These are phyloP conservation scores for Tigriopus californicus DNA, from an alignment of 2,888 invertebrate species.

Conservation along the genomic window DNA sequence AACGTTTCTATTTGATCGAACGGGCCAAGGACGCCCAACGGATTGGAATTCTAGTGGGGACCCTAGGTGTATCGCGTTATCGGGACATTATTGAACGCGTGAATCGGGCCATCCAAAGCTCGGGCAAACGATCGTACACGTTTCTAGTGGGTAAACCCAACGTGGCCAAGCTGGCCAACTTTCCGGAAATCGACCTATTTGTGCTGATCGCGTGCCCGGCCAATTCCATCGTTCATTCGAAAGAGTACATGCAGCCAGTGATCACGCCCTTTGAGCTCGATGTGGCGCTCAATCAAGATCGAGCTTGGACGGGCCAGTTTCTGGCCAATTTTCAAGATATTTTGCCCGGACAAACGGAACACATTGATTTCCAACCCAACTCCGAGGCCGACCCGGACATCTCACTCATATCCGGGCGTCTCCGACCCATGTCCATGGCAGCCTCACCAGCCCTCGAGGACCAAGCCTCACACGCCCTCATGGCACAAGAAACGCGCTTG, in stretches of 20 bases:
- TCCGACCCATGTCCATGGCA: slow-evolving; percentile 31
- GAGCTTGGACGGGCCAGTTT: slow-evolving; percentile 32
- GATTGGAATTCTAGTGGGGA: slow-evolving; percentile 76
- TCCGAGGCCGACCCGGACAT: slow-evolving; percentile 35
- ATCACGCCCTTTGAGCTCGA: slow-evolving; percentile 84
- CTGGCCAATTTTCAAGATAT: slow-evolving; percentile 22
- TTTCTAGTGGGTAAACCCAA: slow-evolving; percentile 87
- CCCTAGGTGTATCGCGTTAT: slow-evolving; percentile 62
- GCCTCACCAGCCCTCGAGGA: background rate
- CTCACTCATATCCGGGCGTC: slow-evolving; percentile 51
- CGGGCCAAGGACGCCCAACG: slow-evolving; percentile 72
- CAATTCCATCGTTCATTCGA: slow-evolving; percentile 57
- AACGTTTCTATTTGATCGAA: slow-evolving; percentile 65
- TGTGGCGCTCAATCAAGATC: slow-evolving; percentile 37
- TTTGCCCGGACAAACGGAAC: background rate
- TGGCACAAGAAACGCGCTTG: background rate
- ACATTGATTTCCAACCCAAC: background rate
- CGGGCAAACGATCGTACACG: slow-evolving; percentile 71
- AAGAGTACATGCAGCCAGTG: slow-evolving; percentile 74
- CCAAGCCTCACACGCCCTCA: background rate
- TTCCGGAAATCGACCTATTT: slow-evolving; percentile 80
- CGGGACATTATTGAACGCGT: slow-evolving; percentile 51
- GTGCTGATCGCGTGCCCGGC: slow-evolving; percentile 80
- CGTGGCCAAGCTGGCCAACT: slow-evolving; percentile 84
- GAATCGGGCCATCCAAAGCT: slow-evolving; percentile 46